Evolutionary conservation across 2,797 vertebrate species (phyloP).

Genomic region (Rhabdophis nuchalis): DNA sequence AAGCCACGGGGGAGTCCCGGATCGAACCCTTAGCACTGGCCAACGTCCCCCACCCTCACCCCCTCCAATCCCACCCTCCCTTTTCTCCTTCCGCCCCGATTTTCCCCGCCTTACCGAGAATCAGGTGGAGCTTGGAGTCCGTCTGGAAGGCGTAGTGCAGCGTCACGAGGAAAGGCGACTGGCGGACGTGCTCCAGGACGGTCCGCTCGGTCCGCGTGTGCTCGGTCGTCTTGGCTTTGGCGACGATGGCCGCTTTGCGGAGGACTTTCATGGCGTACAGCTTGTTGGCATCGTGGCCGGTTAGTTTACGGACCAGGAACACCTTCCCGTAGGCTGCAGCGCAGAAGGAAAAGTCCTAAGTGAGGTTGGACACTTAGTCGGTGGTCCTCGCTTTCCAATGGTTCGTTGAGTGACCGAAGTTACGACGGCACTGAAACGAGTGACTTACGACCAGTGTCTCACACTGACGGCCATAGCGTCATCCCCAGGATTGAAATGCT

Average conservation of each 20-base stretch:
- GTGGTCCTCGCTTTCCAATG: no score
- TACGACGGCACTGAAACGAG: background rate
- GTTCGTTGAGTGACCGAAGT: background rate
- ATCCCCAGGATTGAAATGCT: background rate
- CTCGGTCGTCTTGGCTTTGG: constrained; percentile 87
- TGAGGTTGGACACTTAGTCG: accelerated
- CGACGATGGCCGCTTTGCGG: constrained; percentile 81
- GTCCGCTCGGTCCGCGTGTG: constrained; percentile 89
- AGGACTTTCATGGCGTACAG: constrained; percentile 96
- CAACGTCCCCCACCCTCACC: accelerated
- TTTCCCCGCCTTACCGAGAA: constrained; percentile 77
- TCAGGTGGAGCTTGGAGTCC: constrained; percentile 90
- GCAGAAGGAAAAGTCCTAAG: background rate
- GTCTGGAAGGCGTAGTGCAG: constrained; percentile 95
- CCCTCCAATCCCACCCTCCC: no score
- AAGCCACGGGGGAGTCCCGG: no score
- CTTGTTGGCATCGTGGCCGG: constrained; percentile 82
- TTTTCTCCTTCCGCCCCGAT: accelerated
- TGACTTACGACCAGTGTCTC: accelerated
- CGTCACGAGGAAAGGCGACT: constrained; percentile 91
- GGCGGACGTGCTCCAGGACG: constrained; percentile 88
- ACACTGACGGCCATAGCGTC: background rate
- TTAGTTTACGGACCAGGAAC: constrained; percentile 89
- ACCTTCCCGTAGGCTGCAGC: constrained; percentile 89
- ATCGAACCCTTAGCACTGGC: background rate